Evolutionary conservation across 2,113 vertebrate genomes (phyloP), one percentile per base, ranked within the genome.

Genomic region (Brienomyrus longianalis): DNA sequence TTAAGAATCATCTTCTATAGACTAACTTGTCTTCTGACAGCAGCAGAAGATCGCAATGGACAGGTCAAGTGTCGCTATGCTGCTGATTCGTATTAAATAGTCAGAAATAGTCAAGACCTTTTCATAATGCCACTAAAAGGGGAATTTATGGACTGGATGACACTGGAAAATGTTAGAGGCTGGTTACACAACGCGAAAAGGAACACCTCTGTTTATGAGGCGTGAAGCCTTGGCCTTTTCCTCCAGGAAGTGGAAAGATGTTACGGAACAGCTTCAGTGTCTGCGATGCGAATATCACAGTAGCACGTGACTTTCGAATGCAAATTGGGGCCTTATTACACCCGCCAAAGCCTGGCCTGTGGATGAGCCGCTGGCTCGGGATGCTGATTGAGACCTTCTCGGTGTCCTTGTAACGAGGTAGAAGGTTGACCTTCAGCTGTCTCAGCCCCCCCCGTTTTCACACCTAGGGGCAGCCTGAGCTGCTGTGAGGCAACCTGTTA

Each of bases 1-100:
- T 39, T 80, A 43, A 35, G 74, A 80, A 86, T 27, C 45, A 50
- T 50, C 83, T 86, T 50, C 48, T 17, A 11, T n/a, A 51, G 3
- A 1, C 48, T 48, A 47, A 51, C 45, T 86, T 48, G 8, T 45
- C 21, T 23, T 51, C 21, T 31, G 6, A 13, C 45, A 27, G 83
- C n/a, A 27, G 70, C n/a, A 62, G 31, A 47, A 88, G n/a, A 59
- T 83, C 48, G 52, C 66, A 2, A 83, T 47, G 45, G 48, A 90
- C 88, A 74, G 31, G 83, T 87, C 59, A 90, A 89, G 66, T 77
- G 45, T 89, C 90, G 88, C 91, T 35, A 80, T 80, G 74, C 35
- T 43, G 17, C 74, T 80, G 74, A 17, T 80, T 80, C 2, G 90
- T 91, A 80, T 86, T 87, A n/a, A 89, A 43, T 43, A 70, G 90